A percentile compares a stretch with the other conserved stretches of the same genome.
phyloP scores from a whole-genome alignment of 2,888 invertebrate genomes.

The Allolobophora icterica region DNA sequence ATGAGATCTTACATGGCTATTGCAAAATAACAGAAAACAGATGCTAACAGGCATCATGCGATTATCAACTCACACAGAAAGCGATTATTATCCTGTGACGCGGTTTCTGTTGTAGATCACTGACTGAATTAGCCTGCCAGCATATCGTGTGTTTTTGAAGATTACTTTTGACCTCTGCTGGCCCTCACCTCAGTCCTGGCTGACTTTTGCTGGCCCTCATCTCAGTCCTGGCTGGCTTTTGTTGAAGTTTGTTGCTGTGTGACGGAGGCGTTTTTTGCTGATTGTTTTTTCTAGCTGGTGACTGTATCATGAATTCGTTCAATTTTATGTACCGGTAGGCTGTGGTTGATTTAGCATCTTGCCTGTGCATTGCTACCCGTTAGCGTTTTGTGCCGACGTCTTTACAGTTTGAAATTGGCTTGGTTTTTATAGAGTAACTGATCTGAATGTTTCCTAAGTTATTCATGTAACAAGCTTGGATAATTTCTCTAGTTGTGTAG shows the following conservation, averaged over 20 bases:
- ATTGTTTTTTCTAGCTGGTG: neutral
- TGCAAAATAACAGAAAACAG: neutral
- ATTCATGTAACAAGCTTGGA: neutral
- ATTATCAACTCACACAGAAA: neutral
- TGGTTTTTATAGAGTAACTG: neutral
- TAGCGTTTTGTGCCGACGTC: neutral
- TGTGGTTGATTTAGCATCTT: neutral
- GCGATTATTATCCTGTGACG: neutral
- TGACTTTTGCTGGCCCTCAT: neutral
- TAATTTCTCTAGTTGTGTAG: neutral
- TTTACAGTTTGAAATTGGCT: neutral
- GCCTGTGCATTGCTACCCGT: neutral
- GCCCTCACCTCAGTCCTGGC: neutral
- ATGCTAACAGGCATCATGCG: neutral
- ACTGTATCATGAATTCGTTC: slow-evolving; percentile 17
- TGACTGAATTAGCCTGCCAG: neutral
- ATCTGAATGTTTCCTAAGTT: neutral
- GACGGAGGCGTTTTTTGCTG: neutral
- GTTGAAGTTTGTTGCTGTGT: neutral
- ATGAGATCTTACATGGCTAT: neutral
- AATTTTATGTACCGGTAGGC: neutral
- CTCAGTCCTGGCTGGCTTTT: neutral
- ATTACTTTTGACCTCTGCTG: neutral
- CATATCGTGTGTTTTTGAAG: neutral
- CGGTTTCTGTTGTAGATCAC: neutral